Evolutionary conservation across 2,888 invertebrate species (phyloP), one percentile per base, ranked within the genome.

Genomic region (Ichneumon xanthorius): DNA sequence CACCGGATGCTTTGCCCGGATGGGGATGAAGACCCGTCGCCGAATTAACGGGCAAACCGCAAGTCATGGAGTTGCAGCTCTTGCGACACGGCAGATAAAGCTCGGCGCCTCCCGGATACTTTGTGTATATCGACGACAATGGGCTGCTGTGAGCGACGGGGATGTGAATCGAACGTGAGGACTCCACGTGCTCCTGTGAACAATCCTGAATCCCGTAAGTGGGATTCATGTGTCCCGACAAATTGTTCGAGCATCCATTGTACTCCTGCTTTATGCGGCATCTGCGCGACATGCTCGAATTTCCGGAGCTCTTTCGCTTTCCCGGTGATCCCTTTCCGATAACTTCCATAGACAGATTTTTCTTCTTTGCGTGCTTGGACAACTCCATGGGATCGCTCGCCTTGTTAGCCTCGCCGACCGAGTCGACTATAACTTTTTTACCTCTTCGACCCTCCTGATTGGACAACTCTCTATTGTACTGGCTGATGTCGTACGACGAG

Each of bases 31-130:
- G 79, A 4, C 79, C 9, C 6, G 84, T 22, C 2, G 79, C 30
- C n/a, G 89, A 83, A 45, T 86, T 77, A 4, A 92, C 90, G 40
- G 91, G 87, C 37, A 92, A 76, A 19, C 87, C 89, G 71, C 92
- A 92, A 5, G 92, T 82, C 22, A 90, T 90, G 0, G 90, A 88
- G 19, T 81, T 89, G 83, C 90, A 92, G 65, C 90, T 91, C 80
- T 92, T 91, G 50, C 90, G 91, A 84, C 90, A 92, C 9, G 91
- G 89, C 65, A 92, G 87, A 72, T 90, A 93, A 30, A 92, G 75
- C 37, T 93, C 91, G 0, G 90, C 85, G 22, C 89, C 85, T 0
- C 89, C 80, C 0, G 91, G 84, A 71, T 88, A 91, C 65, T 91
- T 89, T 3, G 90, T 87, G 73, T 91, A 92, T 5, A 92, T 89